phyloP scores from a whole-genome alignment of 92 coral and sea anemone genomes.

The Palythoa grandiflora region DNA sequence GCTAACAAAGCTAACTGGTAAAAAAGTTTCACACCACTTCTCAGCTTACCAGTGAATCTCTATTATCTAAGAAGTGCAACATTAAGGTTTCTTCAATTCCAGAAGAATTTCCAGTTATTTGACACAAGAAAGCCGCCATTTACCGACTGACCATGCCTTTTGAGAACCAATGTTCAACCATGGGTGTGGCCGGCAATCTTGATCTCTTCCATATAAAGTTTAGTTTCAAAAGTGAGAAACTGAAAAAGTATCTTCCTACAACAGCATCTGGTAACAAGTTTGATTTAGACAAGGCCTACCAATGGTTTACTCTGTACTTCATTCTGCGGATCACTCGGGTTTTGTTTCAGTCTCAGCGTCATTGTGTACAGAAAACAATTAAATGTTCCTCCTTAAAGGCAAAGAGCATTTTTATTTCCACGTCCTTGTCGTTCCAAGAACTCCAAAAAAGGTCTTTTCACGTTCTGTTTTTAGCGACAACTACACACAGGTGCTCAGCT shows the following conservation, averaged over 20 bases:
- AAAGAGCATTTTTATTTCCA: too few species aligned
- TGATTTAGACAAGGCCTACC: constrained; percentile 53
- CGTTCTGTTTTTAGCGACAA: too few species aligned
- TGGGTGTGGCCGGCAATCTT: constrained; percentile 62
- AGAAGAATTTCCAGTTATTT: constrained; percentile 47
- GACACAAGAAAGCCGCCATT: constrained; percentile 36
- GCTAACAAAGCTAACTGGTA: neutral
- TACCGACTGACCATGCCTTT: constrained; percentile 58
- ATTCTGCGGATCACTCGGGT: too few species aligned
- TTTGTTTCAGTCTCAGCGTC: too few species aligned
- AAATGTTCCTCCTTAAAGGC: too few species aligned
- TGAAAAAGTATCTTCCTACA: constrained; percentile 35
- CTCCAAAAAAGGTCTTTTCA: too few species aligned
- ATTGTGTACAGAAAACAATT: too few species aligned
- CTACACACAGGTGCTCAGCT: too few species aligned
- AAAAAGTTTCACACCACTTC: constrained; percentile 10
- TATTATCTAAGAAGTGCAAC: neutral
- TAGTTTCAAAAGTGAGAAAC: constrained; percentile 21
- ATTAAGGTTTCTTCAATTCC: constrained; percentile 32
- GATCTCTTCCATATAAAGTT: constrained; percentile 55
- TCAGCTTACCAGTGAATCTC: neutral
- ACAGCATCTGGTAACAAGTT: constrained; percentile 29
- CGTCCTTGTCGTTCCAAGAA: too few species aligned
- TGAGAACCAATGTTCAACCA: constrained; percentile 57
- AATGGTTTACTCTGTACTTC: constrained; percentile 54